Conservation (phyloP, 2,888 invertebrate species). For the Ecliptopera silaceata region DNA sequence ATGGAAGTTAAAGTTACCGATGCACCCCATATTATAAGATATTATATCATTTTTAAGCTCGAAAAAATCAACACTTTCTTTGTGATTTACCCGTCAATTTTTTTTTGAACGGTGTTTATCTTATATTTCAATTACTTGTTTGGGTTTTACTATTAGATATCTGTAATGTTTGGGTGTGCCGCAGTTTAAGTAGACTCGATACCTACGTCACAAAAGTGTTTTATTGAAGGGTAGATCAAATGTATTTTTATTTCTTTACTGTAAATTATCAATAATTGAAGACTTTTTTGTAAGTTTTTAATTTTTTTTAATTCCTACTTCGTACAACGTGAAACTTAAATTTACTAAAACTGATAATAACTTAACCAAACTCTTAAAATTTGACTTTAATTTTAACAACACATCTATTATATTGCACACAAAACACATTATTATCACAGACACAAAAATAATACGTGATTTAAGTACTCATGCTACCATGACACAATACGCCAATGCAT, state of each 20-base stretch:
- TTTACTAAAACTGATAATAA: background rate
- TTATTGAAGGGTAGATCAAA: no score
- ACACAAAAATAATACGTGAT: constrained; percentile 33
- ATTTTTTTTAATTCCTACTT: no score
- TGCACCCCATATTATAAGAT: constrained; percentile 58
- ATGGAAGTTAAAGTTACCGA: constrained; percentile 68
- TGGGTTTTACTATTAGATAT: no score
- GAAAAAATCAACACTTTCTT: constrained; percentile 38
- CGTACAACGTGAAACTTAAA: background rate
- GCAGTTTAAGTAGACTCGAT: no score
- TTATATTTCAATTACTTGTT: no score
- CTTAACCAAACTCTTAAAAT: background rate
- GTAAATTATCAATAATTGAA: no score
- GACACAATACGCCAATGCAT: constrained; percentile 13
- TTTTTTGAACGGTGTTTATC: no score
- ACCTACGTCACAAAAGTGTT: no score
- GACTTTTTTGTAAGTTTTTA: no score
- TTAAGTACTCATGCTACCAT: constrained; percentile 4
- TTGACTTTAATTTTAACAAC: constrained; percentile 20
- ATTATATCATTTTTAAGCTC: constrained; percentile 50
- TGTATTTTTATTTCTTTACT: no score
- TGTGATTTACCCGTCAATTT: no score
- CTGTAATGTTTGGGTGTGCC: no score
- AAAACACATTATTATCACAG: constrained; percentile 39
- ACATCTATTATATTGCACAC: constrained; percentile 36